phyloP scores from a whole-genome alignment of 2,113 vertebrate genomes.

The Scortum barcoo region DNA sequence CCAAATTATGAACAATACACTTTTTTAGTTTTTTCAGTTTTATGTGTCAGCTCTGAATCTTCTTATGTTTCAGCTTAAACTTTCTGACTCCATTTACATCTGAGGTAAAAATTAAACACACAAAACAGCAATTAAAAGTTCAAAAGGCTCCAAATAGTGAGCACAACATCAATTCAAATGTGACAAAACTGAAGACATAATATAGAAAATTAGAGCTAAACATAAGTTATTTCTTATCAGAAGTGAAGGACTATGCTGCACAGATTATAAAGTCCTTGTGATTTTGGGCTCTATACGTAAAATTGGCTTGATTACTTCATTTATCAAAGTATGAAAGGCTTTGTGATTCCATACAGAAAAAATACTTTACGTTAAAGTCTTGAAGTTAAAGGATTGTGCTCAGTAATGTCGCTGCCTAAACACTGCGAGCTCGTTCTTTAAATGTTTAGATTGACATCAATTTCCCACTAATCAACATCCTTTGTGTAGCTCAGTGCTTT shows the following conservation, averaged over 20 bases:
- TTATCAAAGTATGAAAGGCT: neutral
- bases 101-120: no score
- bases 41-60: neutral
- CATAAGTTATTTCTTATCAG: no score
- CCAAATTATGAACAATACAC: no score
- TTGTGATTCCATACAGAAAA: neutral
- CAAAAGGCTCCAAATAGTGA: no score
- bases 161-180: no score
- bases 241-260: no score
- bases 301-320: neutral
- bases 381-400: neutral
- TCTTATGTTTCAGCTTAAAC: no score
- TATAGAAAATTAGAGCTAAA: no score
- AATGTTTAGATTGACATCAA: slow-evolving; percentile 62
- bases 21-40: no score
- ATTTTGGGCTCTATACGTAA: neutral
- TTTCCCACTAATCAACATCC: slow-evolving; percentile 62
- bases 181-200: no score
- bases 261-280: neutral
- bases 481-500: slow-evolving; percentile 60
- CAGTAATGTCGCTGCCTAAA: neutral
- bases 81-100: neutral
- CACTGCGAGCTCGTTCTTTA: slow-evolving; percentile 14
- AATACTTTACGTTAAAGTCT: neutral
- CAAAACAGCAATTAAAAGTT: no score